Evolutionary conservation across 2,888 invertebrate species (phyloP).

Genomic region (Caenorhabditis virilis): DNA sequence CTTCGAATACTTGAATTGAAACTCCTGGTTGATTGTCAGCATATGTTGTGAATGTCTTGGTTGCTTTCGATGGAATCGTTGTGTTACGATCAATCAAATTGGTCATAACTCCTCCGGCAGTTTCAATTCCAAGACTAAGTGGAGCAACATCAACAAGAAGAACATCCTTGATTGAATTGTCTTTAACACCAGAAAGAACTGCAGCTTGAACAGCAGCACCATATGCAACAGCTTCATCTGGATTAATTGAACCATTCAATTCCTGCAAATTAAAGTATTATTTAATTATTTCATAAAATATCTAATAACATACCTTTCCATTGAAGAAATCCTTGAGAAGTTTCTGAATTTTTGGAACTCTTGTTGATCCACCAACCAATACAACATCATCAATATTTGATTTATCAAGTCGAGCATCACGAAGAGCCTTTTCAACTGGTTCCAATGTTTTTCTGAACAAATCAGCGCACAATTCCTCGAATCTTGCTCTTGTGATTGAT

Average conservation of each 20-base stretch:
- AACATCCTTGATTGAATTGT: slow-evolving; percentile 39
- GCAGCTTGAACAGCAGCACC: slow-evolving; percentile 75
- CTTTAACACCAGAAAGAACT: slow-evolving; percentile 34
- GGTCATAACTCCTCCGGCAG: slow-evolving; percentile 93
- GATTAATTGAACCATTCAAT: slow-evolving; percentile 89
- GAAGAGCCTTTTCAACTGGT: slow-evolving; percentile 91
- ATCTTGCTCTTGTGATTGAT: slow-evolving; percentile 91
- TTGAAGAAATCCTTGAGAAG: slow-evolving; percentile 84
- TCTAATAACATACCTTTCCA: slow-evolving; percentile 74
- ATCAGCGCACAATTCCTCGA: slow-evolving; percentile 94
- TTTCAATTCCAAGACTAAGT: slow-evolving; percentile 85
- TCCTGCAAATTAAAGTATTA: slow-evolving; percentile 79
- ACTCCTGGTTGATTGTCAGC: slow-evolving; percentile 89
- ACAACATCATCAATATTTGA: slow-evolving; percentile 73
- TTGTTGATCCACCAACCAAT: slow-evolving; percentile 85
- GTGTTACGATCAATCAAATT: slow-evolving; percentile 78
- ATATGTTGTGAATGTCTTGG: slow-evolving; percentile 81
- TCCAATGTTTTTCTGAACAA: slow-evolving; percentile 93
- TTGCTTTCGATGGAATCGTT: slow-evolving; percentile 69
- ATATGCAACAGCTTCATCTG: slow-evolving; percentile 94
- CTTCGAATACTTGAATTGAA: slow-evolving; percentile 80
- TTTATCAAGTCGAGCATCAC: slow-evolving; percentile 95
- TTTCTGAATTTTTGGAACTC: slow-evolving; percentile 96
- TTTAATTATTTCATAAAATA: slow-evolving; percentile 81
- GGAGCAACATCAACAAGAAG: slow-evolving; percentile 89